Percentiles rank a stretch among this genome's conserved stretches.
These are phyloP conservation scores for Zygothrica quintamaculata DNA, from an alignment of 2,888 invertebrate genomes.

Conservation along the genomic window DNA sequence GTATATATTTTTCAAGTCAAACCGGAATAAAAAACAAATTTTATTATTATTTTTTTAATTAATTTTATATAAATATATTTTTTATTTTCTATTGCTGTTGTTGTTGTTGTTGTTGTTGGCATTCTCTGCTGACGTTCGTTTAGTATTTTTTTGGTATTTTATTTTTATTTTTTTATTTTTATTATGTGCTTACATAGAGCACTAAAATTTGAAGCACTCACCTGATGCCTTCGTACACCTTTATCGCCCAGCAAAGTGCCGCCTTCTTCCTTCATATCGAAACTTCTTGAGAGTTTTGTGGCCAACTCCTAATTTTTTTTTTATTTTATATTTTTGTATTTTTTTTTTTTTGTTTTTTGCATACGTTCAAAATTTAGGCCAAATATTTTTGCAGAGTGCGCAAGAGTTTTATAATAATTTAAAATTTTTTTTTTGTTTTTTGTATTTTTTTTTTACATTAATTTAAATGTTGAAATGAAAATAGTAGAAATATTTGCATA, in stretches of 20 bases:
- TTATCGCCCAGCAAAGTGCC: constrained; percentile 89
- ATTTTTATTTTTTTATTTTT: constrained; percentile 33
- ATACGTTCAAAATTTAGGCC: constrained; percentile 49
- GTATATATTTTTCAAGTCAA: constrained; percentile 37
- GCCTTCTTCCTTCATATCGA: constrained; percentile 94
- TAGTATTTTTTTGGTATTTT: constrained; percentile 26
- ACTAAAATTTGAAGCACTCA: constrained; percentile 78
- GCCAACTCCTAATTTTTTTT: constrained; percentile 89
- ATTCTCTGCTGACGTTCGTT: constrained; percentile 62
- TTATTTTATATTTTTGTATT: constrained; percentile 54
- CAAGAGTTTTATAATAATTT: constrained; percentile 56
- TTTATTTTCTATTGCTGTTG: constrained; percentile 20
- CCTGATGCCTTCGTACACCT: constrained; percentile 88
- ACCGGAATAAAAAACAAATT: too few species aligned
- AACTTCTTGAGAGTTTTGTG: constrained; percentile 93
- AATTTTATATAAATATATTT: background rate
- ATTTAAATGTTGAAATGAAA: constrained; percentile 74
- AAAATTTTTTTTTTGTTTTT: constrained; percentile 41
- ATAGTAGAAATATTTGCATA: constrained; percentile 79
- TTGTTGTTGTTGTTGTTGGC: constrained; percentile 55
- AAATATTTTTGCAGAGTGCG: constrained; percentile 61
- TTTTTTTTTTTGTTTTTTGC: constrained; percentile 41
- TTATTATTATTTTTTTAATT: too few species aligned
- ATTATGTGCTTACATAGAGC: constrained; percentile 45
- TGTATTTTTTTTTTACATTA: constrained; percentile 52